A percentile compares a stretch with the other conserved stretches of the same genome.
These are phyloP conservation scores for Huso huso DNA, from an alignment of 2,797 vertebrate genomes.

Conservation along the genomic window DNA sequence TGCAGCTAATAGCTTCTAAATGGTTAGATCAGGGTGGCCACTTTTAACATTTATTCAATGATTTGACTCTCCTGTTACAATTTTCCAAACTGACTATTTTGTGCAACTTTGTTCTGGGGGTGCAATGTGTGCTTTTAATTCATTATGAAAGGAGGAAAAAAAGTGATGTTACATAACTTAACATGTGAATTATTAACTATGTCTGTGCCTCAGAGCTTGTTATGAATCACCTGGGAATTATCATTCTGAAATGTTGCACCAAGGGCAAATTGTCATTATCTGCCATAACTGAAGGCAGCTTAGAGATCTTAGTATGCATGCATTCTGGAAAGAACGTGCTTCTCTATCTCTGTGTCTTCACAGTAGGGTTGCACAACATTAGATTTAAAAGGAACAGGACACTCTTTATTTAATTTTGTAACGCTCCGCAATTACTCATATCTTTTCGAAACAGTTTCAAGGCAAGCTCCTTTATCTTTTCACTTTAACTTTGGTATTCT, in stretches of 20 bases:
- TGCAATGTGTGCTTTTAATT: too few relatives aligned
- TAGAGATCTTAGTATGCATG: constrained; percentile 34
- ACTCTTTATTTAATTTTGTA: constrained; percentile 23
- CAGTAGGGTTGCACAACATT: constrained; percentile 14
- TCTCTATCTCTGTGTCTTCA: constrained; percentile 35
- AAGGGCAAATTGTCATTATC: neutral
- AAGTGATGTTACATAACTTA: too few relatives aligned
- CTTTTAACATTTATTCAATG: too few relatives aligned
- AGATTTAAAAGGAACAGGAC: constrained; percentile 30
- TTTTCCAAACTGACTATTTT: too few relatives aligned
- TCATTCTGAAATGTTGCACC: neutral
- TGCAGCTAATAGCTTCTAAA: too few relatives aligned
- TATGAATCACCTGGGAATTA: neutral
- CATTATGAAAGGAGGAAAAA: too few relatives aligned
- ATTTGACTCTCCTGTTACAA: too few relatives aligned
- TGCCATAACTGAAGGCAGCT: constrained; percentile 34
- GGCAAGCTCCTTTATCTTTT: neutral
- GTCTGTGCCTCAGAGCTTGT: too few relatives aligned
- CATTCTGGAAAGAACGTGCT: constrained; percentile 29
- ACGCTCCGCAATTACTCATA: neutral
- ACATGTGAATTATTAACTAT: too few relatives aligned
- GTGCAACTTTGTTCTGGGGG: too few relatives aligned
- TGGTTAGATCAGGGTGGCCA: too few relatives aligned
- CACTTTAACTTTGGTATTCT: constrained; percentile 4
- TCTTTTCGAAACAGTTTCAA: neutral